Percentiles rank a stretch among this genome's conserved stretches.
Conservation (phyloP, 2,888 invertebrate species). For the Pocota personata region DNA sequence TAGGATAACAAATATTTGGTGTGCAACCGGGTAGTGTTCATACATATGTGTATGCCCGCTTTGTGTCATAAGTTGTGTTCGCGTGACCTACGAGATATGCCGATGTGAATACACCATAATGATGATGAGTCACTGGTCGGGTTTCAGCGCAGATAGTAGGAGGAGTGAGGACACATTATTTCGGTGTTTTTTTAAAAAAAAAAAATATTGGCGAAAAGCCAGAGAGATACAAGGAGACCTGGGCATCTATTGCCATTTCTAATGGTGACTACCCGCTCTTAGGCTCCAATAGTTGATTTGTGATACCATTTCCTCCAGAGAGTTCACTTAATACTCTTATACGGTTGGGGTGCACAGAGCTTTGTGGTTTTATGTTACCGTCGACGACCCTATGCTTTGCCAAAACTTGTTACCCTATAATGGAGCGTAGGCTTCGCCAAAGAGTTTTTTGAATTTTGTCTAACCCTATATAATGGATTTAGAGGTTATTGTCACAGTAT, state of each 20-base stretch:
- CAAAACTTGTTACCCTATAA: neutral
- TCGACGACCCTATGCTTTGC: conserved; percentile 46
- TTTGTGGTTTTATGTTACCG: conserved; percentile 52
- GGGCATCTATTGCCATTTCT: conserved; percentile 13
- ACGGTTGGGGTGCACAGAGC: conserved; percentile 12
- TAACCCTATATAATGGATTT: neutral
- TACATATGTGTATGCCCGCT: neutral
- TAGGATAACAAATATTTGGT: conserved; percentile 64
- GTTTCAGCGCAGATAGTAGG: neutral
- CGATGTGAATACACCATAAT: conserved; percentile 20
- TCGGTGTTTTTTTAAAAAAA: neutral
- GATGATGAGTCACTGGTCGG: conserved; percentile 34
- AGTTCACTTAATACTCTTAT: conserved; percentile 48
- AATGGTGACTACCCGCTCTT: neutral
- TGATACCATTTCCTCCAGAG: conserved; percentile 53
- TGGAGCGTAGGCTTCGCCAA: conserved; percentile 3
- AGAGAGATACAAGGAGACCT: neutral
- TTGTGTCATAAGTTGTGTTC: conserved; percentile 35
- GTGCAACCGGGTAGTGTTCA: conserved; percentile 8
- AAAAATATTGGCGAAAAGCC: conserved; percentile 39
- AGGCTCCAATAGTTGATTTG: conserved; percentile 43
- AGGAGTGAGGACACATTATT: conserved; percentile 2
- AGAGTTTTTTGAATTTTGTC: conserved; percentile 13
- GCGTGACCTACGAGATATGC: conserved; percentile 47
- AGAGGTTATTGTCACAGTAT: neutral